A percentile compares a stretch with the other conserved stretches of the same genome.
Conservation (phyloP, 2,888 invertebrate species). For the Aphidoletes aphidimyza region DNA sequence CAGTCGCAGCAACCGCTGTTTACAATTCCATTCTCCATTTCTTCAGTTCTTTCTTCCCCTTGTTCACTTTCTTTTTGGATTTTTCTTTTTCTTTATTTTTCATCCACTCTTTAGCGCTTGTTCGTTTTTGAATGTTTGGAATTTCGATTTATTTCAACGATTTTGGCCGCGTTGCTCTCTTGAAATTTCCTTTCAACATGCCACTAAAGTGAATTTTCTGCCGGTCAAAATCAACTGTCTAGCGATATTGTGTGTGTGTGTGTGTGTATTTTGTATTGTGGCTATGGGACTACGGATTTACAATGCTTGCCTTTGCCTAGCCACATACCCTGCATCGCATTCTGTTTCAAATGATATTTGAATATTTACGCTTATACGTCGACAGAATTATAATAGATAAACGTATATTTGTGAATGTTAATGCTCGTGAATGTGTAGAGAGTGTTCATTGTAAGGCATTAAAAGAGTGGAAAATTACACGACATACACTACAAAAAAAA, state of each 20-base stretch:
- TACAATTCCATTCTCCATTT: too few species aligned
- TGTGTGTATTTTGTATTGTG: constrained; percentile 1
- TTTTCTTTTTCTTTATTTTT: background rate
- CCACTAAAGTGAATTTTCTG: background rate
- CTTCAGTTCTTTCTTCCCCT: background rate
- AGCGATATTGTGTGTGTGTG: background rate
- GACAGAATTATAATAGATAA: constrained; percentile 40
- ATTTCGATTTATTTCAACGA: constrained; percentile 16
- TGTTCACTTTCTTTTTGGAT: background rate
- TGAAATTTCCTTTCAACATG: background rate
- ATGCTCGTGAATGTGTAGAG: background rate
- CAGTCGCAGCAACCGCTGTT: background rate
- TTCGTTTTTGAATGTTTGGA: background rate
- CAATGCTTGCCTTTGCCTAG: too few species aligned
- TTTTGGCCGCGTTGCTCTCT: background rate
- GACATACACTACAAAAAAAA: too few species aligned
- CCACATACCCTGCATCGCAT: constrained; percentile 15
- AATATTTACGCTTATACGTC: constrained; percentile 12
- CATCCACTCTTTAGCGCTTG: background rate
- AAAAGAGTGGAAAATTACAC: background rate
- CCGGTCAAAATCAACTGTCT: constrained; percentile 35
- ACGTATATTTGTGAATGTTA: constrained; percentile 1
- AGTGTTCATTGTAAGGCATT: background rate
- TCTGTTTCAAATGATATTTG: constrained; percentile 46
- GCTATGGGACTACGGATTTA: constrained; percentile 1